Evolutionary conservation across 2,113 vertebrate species (phyloP), one percentile per base, ranked within the genome.

Genomic region (Campylomormyrus tamandua): DNA sequence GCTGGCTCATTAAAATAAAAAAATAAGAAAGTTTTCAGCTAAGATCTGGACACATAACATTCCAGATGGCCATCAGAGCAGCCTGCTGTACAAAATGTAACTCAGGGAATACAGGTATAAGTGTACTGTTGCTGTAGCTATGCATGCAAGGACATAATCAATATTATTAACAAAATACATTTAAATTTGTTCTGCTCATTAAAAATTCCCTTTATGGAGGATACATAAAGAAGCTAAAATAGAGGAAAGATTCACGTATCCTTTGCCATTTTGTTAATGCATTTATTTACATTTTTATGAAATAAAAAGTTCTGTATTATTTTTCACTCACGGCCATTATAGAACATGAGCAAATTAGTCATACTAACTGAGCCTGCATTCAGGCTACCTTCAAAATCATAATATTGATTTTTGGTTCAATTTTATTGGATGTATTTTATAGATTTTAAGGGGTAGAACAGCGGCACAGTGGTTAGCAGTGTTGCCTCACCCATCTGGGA

Each of bases 11-110:
- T 90, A 58, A 74, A 49, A 48, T 10, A 66, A n/a, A n/a, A 46
- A 83, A 48, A 48, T 10, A 66, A n/a, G 42, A 46, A 83, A 48
- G 45, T 46, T 56, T 62, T 83, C 17, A 27, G 21, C 50, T 35
- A 35, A 90, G 70, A 48, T 39, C 11, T 31, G 70, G 70, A 88
- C 11, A 84, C 87, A n/a, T 56, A n/a, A 27, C 70, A 88, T 90
- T 90, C 90, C 90, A 62, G 52, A 21, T 52, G 27, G 3, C 39
- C 27, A 27, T 31, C 39, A n/a, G 27, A 45, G 87, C 70, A 88
- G 88, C 70, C n/a, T 1, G 52, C 24, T 24, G 10, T 53, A n/a
- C 24, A 45, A 58, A 58, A 74, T 17, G 45, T 46, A 31, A n/a
- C 42, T 13, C 39, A 87, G 50, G 50, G 31, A 58, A 62, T 9